Base-by-base conservation (phyloP, 2,888 invertebrate genomes). In the Synanthedon vespiformis region DNA sequence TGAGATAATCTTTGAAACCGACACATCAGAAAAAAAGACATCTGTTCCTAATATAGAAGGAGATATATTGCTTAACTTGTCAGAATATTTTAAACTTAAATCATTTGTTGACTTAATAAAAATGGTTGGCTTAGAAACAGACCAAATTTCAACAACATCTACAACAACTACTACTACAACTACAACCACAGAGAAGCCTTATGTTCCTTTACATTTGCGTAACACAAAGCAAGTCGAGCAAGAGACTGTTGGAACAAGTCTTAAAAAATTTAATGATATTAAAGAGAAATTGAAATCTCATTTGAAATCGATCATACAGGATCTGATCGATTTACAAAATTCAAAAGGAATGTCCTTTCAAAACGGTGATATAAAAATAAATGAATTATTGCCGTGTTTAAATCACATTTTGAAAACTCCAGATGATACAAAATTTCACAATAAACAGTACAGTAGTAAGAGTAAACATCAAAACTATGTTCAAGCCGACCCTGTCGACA, bases 71-170 rank as follows among this genome's bases (percentile, higher is more conserved):
- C 62, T 79, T 2, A 82, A 80, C 58, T 62, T 87, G 41, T 77
- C 80, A 0, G 80, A 87, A 52, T 79, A 84, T 57, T 76, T 81
- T 4, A 84, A 80, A 64, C 72, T 82, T 2, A 81, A 80, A 58
- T 79, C 84, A 0, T 70, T 77, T 40, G 58, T 70, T n/a, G 84
- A 83, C 58, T 68, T 86, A 44, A 52, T 81, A 1, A 77, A 76
- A 52, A 50, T 78, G 48, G 48, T 79, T 52, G 60, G 70, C 40
- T 51, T 61, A 13, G 58, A 64, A 8, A 4, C 8, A 16, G 50
- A 53, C 22, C 40, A 13, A 44, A 12, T 52, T 34, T 54, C 44
- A 40, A 11, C 18, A 11, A 53, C 56, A 40, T 53, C 53, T 18
- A 51, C 60, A 18, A 54, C 54, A 53, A 22, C 55, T 11, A 8